Evolutionary conservation across 1,140 invertebrate genomes (phyloP).

Genomic region (Trichoplusia ni): DNA sequence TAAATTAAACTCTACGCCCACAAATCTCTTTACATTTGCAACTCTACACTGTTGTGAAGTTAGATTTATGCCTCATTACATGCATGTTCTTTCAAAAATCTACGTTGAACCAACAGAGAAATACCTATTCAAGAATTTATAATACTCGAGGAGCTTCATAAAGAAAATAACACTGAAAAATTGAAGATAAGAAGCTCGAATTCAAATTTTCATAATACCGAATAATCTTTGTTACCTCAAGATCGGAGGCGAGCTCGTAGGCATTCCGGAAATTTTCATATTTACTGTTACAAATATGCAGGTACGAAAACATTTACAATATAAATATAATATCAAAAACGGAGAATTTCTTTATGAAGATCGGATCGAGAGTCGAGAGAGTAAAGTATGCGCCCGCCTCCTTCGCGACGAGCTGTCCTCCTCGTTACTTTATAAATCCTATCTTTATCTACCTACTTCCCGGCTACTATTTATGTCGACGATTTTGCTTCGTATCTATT

Average conservation of each 20-base stretch:
- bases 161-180: constrained; percentile 37
- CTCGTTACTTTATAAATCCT: constrained; percentile 59
- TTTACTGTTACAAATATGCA: constrained; percentile 80
- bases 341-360: constrained; percentile 81
- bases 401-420: constrained; percentile 35
- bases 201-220: constrained; percentile 71
- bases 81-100: too few relatives aligned
- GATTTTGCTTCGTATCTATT: neutral
- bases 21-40: too few relatives aligned
- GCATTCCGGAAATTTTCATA: constrained; percentile 80
- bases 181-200: constrained; percentile 37
- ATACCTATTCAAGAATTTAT: too few relatives aligned
- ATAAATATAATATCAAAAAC: constrained; percentile 81
- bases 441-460: constrained; percentile 34
- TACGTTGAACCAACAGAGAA: too few relatives aligned
- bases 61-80: too few relatives aligned
- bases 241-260: constrained; percentile 65
- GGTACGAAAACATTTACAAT: constrained; percentile 78
- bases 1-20: too few relatives aligned
- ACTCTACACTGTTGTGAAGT: too few relatives aligned
- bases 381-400: constrained; percentile 68
- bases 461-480: constrained; percentile 5
- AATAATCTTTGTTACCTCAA: constrained; percentile 69
- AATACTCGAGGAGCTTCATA: too few relatives aligned
- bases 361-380: constrained; percentile 68